Conservation (phyloP, 2,797 vertebrate genomes). For the Myoxocephalus aenaeus region DNA sequence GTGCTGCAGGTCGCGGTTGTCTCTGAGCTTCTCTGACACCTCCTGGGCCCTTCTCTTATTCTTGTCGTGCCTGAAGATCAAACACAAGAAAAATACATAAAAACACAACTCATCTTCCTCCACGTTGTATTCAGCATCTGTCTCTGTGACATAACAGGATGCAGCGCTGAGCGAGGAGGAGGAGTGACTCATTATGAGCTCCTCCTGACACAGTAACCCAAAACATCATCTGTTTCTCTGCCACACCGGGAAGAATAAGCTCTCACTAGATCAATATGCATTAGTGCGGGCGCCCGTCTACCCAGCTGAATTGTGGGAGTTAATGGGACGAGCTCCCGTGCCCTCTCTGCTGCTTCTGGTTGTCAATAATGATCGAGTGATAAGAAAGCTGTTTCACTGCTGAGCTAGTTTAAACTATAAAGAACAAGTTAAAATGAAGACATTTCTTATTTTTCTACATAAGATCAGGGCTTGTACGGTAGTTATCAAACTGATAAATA, state of each 20-base stretch:
- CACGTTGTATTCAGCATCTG: not conserved
- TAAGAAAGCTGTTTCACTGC: slow-evolving; percentile 61
- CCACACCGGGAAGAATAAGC: slow-evolving; percentile 55
- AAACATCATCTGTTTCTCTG: slow-evolving; percentile 44
- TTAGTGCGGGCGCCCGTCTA: slow-evolving; percentile 76
- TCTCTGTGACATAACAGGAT: slow-evolving; percentile 35
- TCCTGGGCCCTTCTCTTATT: slow-evolving; percentile 87
- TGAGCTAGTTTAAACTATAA: slow-evolving; percentile 33
- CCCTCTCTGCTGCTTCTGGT: slow-evolving; percentile 61
- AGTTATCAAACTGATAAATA: slow-evolving; percentile 1
- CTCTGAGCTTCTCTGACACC: slow-evolving; percentile 85
- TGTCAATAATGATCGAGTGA: slow-evolving; percentile 64
- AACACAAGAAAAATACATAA: slow-evolving; percentile 44
- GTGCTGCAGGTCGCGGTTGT: slow-evolving; percentile 93
- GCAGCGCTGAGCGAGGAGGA: not conserved
- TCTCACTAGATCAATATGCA: slow-evolving; percentile 85
- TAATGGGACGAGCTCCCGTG: slow-evolving; percentile 71
- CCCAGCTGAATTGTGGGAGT: slow-evolving; percentile 68
- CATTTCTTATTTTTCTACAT: slow-evolving; percentile 21
- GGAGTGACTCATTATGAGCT: slow-evolving; percentile 15
- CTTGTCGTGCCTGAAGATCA: slow-evolving; percentile 82
- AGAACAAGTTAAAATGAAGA: slow-evolving; percentile 11
- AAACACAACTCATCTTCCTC: slow-evolving; percentile 11
- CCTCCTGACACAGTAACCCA: slow-evolving; percentile 48
- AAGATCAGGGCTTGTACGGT: not conserved